These are phyloP conservation scores for Mylabris phalerata DNA, from an alignment of 1,140 invertebrate genomes.

Conservation along the genomic window DNA sequence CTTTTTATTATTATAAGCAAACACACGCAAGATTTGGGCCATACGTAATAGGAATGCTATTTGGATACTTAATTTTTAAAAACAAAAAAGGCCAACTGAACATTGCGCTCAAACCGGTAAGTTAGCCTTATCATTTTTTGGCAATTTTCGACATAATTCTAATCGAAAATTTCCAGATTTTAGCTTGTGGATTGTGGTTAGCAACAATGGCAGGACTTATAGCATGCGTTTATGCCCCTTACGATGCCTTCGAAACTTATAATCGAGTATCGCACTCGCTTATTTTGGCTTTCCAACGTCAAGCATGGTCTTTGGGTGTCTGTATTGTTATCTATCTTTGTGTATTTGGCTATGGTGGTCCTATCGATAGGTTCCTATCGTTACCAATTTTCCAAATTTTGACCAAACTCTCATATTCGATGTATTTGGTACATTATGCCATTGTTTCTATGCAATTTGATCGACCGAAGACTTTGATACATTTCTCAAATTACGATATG, in stretches of 20 bases:
- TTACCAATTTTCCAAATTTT: slow-evolving; percentile 18
- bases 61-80: slow-evolving; percentile 43
- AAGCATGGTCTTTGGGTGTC: slow-evolving; percentile 52
- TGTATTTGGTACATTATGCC: slow-evolving; percentile 21
- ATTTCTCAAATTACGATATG: neutral
- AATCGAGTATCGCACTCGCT: slow-evolving; percentile 36
- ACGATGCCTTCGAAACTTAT: neutral
- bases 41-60: slow-evolving; percentile 51
- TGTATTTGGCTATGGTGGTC: slow-evolving; percentile 51
- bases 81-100: neutral
- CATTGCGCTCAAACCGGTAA: too few relatives aligned
- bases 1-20: too few relatives aligned
- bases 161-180: neutral
- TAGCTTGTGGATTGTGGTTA: neutral
- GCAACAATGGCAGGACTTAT: neutral
- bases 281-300: slow-evolving; percentile 53
- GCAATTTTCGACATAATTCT: too few relatives aligned
- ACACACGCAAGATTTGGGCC: too few relatives aligned
- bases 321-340: slow-evolving; percentile 62
- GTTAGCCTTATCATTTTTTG: too few relatives aligned
- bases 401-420: slow-evolving; percentile 16
- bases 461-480: neutral
- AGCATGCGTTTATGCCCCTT: slow-evolving; percentile 1
- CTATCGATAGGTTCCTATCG: slow-evolving; percentile 17
- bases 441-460: neutral